These are phyloP conservation scores for Parnassius mnemosyne DNA, from an alignment of 2,888 invertebrate species.

Conservation along the genomic window DNA sequence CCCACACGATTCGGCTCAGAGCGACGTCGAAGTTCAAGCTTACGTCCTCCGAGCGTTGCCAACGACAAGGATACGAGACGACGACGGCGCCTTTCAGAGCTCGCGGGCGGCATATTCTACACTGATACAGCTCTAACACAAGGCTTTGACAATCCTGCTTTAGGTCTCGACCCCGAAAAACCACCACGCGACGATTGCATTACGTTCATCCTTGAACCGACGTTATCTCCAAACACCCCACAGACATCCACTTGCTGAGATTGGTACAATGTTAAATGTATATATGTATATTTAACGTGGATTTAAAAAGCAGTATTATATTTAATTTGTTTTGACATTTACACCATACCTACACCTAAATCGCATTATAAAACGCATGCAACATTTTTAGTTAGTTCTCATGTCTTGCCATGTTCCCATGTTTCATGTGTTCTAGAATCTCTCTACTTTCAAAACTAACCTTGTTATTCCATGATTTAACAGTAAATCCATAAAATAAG, in stretches of 20 bases:
- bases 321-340: slow-evolving; percentile 4
- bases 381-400: not conserved
- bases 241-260: slow-evolving; percentile 45
- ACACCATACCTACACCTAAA: too few relatives aligned
- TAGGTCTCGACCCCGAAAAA: slow-evolving; percentile 63
- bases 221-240: slow-evolving; percentile 36
- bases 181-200: slow-evolving; percentile 48
- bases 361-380: slow-evolving; percentile 1
- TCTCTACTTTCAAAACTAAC: not conserved
- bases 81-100: slow-evolving; percentile 67
- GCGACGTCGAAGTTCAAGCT: slow-evolving; percentile 68
- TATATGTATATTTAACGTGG: not conserved
- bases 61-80: slow-evolving; percentile 72
- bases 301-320: slow-evolving; percentile 18
- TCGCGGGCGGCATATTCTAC: slow-evolving; percentile 76
- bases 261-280: not conserved
- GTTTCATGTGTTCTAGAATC: not conserved
- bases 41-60: slow-evolving; percentile 62
- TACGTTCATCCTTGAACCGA: slow-evolving; percentile 47
- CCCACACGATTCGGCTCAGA: slow-evolving; percentile 62
- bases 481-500: too few relatives aligned
- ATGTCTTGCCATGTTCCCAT: not conserved
- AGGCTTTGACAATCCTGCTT: slow-evolving; percentile 64
- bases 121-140: slow-evolving; percentile 57
- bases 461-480: not conserved